Evolutionary conservation across 2,888 invertebrate species (phyloP).

Genomic region (Ctenicera cuprea): DNA sequence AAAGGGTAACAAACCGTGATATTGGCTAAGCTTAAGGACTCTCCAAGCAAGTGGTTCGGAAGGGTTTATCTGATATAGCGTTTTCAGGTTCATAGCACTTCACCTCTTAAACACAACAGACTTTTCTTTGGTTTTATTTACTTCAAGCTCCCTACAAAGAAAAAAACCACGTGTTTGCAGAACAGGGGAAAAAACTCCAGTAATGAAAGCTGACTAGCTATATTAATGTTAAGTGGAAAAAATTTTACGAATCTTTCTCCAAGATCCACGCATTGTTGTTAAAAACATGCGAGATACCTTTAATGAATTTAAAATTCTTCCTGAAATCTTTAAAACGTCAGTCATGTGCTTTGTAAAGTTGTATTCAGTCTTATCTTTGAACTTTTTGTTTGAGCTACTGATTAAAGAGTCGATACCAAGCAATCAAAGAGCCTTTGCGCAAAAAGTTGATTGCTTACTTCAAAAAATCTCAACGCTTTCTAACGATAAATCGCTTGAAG

Average conservation of each 20-base stretch:
- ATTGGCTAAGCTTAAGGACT: conserved; percentile 47
- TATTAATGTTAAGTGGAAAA: too few relatives aligned
- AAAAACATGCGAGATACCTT: neutral
- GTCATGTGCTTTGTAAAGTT: conserved; percentile 8
- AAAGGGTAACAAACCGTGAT: conserved; percentile 50
- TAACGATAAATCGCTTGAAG: conserved; percentile 4
- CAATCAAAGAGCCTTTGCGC: conserved; percentile 23
- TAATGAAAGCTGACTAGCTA: neutral
- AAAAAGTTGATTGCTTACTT: conserved; percentile 27
- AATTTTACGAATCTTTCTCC: too few relatives aligned
- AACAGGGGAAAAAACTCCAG: neutral
- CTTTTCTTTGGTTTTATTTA: conserved; percentile 29
- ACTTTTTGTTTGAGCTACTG: conserved; percentile 28
- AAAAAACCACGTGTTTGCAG: neutral
- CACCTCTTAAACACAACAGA: conserved; percentile 22
- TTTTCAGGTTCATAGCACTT: conserved; percentile 28
- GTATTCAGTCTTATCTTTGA: conserved; percentile 16
- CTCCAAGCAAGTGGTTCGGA: conserved; percentile 46
- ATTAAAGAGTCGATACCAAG: conserved; percentile 29
- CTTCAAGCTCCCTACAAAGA: neutral
- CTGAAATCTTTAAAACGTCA: neutral
- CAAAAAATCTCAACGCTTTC: conserved; percentile 20
- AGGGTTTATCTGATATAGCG: conserved; percentile 46
- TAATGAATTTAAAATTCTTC: conserved; percentile 7
- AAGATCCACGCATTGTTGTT: too few relatives aligned